Evolutionary conservation across 2,113 vertebrate species (phyloP).

Genomic region (Microcebus griseorufus): DNA sequence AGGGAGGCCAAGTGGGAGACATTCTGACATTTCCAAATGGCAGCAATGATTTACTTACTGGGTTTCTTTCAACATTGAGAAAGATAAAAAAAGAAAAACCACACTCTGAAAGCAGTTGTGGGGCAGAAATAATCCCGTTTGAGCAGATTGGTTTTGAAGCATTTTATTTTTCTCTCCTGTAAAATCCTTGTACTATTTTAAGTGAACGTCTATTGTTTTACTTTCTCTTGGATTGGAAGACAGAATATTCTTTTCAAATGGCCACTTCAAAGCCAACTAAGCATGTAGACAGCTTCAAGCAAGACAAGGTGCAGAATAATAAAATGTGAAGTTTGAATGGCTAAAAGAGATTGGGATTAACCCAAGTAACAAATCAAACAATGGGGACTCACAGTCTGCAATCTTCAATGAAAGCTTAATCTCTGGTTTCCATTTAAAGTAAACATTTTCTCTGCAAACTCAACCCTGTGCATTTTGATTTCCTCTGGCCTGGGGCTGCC

Average conservation of each 20-base stretch:
- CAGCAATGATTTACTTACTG: slow-evolving; percentile 53
- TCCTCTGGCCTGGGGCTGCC: background rate
- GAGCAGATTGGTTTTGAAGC: slow-evolving; percentile 8
- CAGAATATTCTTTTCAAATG: background rate
- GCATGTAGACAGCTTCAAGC: background rate
- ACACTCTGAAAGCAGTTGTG: background rate
- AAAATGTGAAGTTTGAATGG: background rate
- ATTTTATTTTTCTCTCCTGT: slow-evolving; percentile 13
- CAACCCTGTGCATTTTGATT: background rate
- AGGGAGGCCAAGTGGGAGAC: background rate
- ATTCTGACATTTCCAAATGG: slow-evolving; percentile 66
- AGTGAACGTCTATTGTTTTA: background rate
- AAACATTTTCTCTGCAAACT: background rate
- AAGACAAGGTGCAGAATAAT: background rate
- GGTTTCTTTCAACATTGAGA: background rate
- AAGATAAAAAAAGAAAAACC: background rate
- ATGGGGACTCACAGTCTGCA: background rate
- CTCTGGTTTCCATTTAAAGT: background rate
- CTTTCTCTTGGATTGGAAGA: background rate
- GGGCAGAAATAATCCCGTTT: background rate
- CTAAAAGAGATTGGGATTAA: background rate
- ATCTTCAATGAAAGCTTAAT: too few relatives aligned
- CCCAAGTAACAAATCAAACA: background rate
- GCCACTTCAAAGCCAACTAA: background rate
- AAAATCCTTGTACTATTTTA: background rate